phyloP scores from a whole-genome alignment of 2,797 vertebrate genomes.

The Gephyroberyx darwinii region DNA sequence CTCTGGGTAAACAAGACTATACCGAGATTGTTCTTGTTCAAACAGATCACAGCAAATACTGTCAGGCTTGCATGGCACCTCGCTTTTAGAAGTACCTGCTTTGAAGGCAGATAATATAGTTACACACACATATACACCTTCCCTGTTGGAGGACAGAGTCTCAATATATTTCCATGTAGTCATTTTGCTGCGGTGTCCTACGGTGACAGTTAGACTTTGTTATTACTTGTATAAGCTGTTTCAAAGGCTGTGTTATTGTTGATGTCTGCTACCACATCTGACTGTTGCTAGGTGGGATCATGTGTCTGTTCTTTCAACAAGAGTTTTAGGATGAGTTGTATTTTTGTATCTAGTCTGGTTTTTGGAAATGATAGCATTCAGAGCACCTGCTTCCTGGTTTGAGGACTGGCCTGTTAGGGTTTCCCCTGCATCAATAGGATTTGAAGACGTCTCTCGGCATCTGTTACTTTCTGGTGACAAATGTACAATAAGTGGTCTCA shows the following conservation, averaged over 20 bases:
- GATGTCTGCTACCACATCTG: constrained; percentile 5
- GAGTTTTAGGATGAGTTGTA: background rate
- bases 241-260: constrained; percentile 6
- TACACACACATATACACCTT: constrained; percentile 20
- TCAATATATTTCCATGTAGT: constrained; percentile 23
- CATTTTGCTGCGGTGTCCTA: constrained; percentile 13
- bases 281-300: background rate
- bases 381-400: background rate
- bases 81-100: constrained; percentile 50
- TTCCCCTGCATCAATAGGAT: background rate
- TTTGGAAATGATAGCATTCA: constrained; percentile 11
- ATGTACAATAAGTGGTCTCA: background rate
- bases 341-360: background rate
- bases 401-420: background rate
- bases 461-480: background rate
- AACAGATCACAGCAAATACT: constrained; percentile 76
- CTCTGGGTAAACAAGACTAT: constrained; percentile 76
- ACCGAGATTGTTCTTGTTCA: constrained; percentile 80
- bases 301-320: background rate
- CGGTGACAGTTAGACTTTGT: constrained; percentile 9
- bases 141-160: constrained; percentile 35
- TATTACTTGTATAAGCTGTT: constrained; percentile 1
- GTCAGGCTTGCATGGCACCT: constrained; percentile 32
- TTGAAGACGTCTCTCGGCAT: background rate
- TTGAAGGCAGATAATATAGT: constrained; percentile 67